Evolutionary conservation across 2,113 vertebrate species (phyloP), one percentile per base, ranked within the genome.

Genomic region (Psilopsiagon aymara): DNA sequence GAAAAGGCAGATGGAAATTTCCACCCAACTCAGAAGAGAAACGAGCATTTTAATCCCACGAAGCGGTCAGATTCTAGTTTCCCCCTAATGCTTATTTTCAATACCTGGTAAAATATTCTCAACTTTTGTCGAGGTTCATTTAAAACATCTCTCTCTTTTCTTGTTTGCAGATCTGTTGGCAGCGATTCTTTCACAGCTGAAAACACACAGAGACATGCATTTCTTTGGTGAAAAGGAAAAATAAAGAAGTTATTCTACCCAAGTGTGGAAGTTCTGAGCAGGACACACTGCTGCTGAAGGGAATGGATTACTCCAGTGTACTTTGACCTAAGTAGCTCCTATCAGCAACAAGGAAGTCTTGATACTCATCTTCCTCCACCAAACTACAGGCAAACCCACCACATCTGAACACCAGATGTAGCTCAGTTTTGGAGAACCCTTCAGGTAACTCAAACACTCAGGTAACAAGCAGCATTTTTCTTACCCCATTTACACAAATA

Each of bases 21-120:
- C 53, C 52, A 71, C 25, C 41, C 51, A 94, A 7, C 44, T 85
- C 16, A 8, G 33, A 64, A 76, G 24, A 73, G n/a, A 71, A 64
- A 21, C 3, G 31, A 74, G 29, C 24, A 51, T 62, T 83, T 88
- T 41, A 37, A 60, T 66, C 83, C 37, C 43, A 52, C 5, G 28
- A n/a, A 62, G 3, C 39, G 44, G 25, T 68, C 57, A 28, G 7
- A 69, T 13, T 60, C 17, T 23, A 6, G 4, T 25, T 67, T 17
- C 41, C 17, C 47, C 51, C 28, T 20, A 23, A 69, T 12, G 43
- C 28, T 80, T 59, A 21, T 52, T 95, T 74, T 59, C 23, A 89
- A 95, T 98, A 99, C 99, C 99, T 99, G 99, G 97, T 99, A 99
- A 98, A 99, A 99, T 98, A 99, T 99, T 94, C 99, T 98, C 92